Evolutionary conservation across 2,888 invertebrate species (phyloP).

Genomic region (Byasa hedistus): DNA sequence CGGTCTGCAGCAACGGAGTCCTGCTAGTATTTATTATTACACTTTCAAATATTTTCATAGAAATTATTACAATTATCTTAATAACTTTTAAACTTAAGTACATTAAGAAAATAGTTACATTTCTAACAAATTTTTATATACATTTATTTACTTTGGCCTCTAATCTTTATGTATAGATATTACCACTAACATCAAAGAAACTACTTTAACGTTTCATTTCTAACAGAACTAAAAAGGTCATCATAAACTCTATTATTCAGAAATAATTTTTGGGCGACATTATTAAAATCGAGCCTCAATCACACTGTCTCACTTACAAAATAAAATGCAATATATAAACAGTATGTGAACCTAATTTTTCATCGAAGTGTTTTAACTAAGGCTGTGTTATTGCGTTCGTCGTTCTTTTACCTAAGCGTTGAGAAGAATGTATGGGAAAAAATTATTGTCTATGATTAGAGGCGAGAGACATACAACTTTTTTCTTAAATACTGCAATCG

Average conservation of each 20-base stretch:
- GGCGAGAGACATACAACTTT: not conserved
- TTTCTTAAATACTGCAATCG: slow-evolving; percentile 2
- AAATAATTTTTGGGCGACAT: not conserved
- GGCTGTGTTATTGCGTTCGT: not conserved
- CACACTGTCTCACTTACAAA: slow-evolving; percentile 44
- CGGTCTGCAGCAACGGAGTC: no score
- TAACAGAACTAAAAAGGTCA: no score
- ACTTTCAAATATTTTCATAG: not conserved
- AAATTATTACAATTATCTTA: not conserved
- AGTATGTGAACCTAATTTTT: slow-evolving; percentile 43
- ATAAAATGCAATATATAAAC: slow-evolving; percentile 38
- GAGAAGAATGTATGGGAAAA: not conserved
- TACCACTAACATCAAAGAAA: no score
- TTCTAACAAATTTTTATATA: not conserved
- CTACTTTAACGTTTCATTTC: no score
- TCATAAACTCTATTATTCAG: not conserved
- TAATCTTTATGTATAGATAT: no score
- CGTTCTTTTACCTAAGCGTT: not conserved
- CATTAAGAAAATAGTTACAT: slow-evolving; percentile 1
- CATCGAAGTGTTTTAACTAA: not conserved
- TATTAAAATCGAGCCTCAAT: slow-evolving; percentile 38
- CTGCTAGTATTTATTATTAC: no score
- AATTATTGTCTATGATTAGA: no score
- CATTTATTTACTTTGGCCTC: no score
- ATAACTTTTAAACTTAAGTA: slow-evolving; percentile 10